phyloP scores from a whole-genome alignment of 1,140 invertebrate species.

The Hyphantria cunea region DNA sequence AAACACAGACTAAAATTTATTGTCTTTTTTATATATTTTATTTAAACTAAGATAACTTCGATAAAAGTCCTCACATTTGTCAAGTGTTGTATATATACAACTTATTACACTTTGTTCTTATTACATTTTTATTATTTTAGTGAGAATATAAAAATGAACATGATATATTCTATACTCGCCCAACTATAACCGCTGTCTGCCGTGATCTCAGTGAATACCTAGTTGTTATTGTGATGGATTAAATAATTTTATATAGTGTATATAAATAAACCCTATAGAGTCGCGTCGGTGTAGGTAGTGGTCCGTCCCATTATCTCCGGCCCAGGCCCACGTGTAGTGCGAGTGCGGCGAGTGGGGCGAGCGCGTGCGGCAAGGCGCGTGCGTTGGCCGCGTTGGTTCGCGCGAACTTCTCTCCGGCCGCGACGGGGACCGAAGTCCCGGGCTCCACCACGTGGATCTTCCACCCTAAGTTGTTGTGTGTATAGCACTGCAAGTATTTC shows the following conservation, averaged over 20 bases:
- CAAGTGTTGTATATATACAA: no score
- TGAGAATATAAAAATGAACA: no score
- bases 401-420: slow-evolving; percentile 52
- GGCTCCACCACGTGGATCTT: slow-evolving; percentile 94
- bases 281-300: not conserved
- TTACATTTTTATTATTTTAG: no score
- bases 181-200: no score
- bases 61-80: no score
- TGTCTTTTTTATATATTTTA: not conserved
- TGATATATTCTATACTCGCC: no score
- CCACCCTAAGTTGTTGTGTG: slow-evolving; percentile 95
- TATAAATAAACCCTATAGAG: not conserved
- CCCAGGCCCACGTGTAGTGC: not conserved
- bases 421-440: slow-evolving; percentile 71
- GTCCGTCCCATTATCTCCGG: not conserved
- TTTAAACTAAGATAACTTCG: no score
- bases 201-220: no score
- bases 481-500: slow-evolving; percentile 89
- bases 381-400: slow-evolving; percentile 30
- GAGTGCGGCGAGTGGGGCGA: not conserved
- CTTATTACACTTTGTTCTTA: no score
- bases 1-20: slow-evolving; percentile 15
- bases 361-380: not conserved
- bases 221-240: no score
- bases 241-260: no score